Evolutionary conservation across 2,797 vertebrate species (phyloP), one percentile per base, ranked within the genome.

Genomic region (Pteronotus mesoamericanus): DNA sequence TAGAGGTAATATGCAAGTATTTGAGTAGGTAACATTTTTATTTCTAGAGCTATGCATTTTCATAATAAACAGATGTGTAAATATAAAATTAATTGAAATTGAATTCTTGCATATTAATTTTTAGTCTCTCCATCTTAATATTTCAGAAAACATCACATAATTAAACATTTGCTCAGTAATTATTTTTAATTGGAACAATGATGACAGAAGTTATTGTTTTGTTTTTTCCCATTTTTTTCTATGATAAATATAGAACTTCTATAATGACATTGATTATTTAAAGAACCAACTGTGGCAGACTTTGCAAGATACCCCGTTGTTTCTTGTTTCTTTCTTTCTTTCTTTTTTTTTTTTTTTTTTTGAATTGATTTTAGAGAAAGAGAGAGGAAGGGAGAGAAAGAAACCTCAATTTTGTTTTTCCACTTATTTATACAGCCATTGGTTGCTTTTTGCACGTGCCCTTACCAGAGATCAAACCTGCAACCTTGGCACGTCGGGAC

Each of bases 111-210:
- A 86, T 83, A 75, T 92, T 68, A 74, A 39, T 74, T 72, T 94
- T 95, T 84, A 69, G 5, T 94, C n/a, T 84, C 16, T 84, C 4
- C 29, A 86, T 82, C 24, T 78, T 88, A 82, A 34, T 68, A 46
- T 82, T 94, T 90, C 9, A 85, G 29, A 93, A 93, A 48, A 39
- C 8, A 53, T 3, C 1, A n/a, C 46, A 91, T 46, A 80, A 84
- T 80, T 92, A 94, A 79, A 15, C 14, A 15, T 89, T 86, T 94
- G 5, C 1, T 75, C 18, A 26, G 16, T 77, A 61, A 51, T 66
- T 75, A 78, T 78, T 82, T 94, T 92, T 93, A 91, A 75, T 91
- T 86, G 78, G 91, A 83, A 57, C 3, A 59, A 71, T 74, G 44
- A 90, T 79, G 29, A 86, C 29, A 94, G 66, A 34, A 46, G 3